Conservation (phyloP, 2,113 vertebrate species). For the cattle (Bos taurus) region ARS-UCD2.0 NC_037343.1:79861501-79862000, state of each 20-base stretch:
- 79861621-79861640: not conserved
- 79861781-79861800: not conserved
- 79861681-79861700: constrained; percentile 80
- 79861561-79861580: not conserved
- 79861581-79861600: not conserved
- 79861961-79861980: not conserved
- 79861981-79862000: constrained; percentile 91
- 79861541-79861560: not conserved
- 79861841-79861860: not conserved
- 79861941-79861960: not conserved
- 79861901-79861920: not conserved
- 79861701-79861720: constrained; percentile 83
- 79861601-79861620: not conserved
- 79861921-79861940: not conserved
- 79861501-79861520: not conserved
- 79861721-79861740: constrained; percentile 82
- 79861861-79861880: not conserved
- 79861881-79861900: not conserved
- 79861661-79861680: constrained; percentile 83
- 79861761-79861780: constrained; percentile 77
- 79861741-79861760: constrained; percentile 82
- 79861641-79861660: constrained; percentile 50
- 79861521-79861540: not conserved
- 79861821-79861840: not conserved
- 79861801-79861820: not conserved